Percentiles rank a stretch among this genome's conserved stretches.
Conservation (phyloP, 2,797 vertebrate genomes). For the Erethizon dorsatum region DNA sequence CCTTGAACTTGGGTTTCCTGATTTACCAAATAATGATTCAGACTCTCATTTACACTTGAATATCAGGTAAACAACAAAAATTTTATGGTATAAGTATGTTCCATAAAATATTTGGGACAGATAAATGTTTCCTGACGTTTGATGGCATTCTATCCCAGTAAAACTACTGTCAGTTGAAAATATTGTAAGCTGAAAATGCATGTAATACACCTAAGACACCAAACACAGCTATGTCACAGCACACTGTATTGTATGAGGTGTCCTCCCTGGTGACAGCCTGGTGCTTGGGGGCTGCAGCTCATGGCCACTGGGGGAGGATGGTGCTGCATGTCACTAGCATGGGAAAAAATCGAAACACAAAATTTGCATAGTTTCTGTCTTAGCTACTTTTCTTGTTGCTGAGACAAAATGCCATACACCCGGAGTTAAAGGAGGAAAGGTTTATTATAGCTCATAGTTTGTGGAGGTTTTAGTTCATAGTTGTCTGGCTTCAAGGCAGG, state of each 20-base stretch:
- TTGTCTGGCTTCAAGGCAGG: background rate
- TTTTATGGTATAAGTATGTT: background rate
- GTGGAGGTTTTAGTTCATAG: background rate
- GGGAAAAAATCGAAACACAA: background rate
- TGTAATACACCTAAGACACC: background rate
- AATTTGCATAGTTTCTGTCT: background rate
- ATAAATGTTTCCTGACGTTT: background rate
- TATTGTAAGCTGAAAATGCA: background rate
- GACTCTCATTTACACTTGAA: background rate
- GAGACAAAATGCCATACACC: background rate
- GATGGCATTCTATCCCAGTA: background rate
- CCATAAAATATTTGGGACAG: background rate
- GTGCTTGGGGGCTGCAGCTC: too few species aligned
- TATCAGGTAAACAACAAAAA: background rate
- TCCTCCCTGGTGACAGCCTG: too few species aligned
- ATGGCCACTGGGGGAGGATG: too few species aligned
- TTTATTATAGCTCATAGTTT: background rate
- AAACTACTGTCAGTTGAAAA: background rate
- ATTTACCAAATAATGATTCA: background rate
- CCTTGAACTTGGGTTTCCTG: background rate
- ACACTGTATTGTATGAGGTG: accelerated
- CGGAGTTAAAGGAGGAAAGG: background rate
- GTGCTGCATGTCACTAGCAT: background rate
- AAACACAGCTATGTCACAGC: background rate
- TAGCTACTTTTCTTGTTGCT: background rate